Percentiles rank a stretch among this genome's conserved stretches.
These are phyloP conservation scores for Agrypnia vestita DNA, from an alignment of 1,140 invertebrate species.

Conservation along the genomic window DNA sequence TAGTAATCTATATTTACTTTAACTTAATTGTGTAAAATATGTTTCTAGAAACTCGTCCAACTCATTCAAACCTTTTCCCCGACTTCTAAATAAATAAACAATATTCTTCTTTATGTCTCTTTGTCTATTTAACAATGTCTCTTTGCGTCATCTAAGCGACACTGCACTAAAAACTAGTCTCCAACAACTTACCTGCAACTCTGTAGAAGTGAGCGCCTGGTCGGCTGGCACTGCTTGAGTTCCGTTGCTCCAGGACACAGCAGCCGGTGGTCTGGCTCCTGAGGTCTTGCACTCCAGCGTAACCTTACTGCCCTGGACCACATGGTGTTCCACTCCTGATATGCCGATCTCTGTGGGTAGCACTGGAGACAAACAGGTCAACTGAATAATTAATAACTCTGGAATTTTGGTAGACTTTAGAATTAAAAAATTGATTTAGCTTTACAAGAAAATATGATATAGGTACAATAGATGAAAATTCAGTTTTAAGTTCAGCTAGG, in stretches of 20 bases:
- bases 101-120: no score
- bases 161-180: no score
- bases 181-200: conserved; percentile 40
- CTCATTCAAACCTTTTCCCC: neutral
- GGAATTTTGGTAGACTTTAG: no score
- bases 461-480: no score
- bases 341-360: conserved; percentile 83
- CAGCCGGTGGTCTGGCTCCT: conserved; percentile 86
- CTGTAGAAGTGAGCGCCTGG: conserved; percentile 66
- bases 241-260: conserved; percentile 88
- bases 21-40: neutral
- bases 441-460: no score
- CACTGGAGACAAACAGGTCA: conserved; percentile 72
- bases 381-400: neutral
- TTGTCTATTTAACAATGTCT: no score
- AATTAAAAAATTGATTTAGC: no score
- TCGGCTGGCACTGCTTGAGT: conserved; percentile 74
- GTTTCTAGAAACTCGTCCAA: neutral
- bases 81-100: no score
- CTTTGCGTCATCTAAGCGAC: neutral
- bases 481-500: no score
- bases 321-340: conserved; percentile 81
- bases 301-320: conserved; percentile 84
- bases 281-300: conserved; percentile 83
- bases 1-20: no score